Conservation (phyloP, 2,797 vertebrate genomes). For the Catamblyrhynchus diadema region DNA sequence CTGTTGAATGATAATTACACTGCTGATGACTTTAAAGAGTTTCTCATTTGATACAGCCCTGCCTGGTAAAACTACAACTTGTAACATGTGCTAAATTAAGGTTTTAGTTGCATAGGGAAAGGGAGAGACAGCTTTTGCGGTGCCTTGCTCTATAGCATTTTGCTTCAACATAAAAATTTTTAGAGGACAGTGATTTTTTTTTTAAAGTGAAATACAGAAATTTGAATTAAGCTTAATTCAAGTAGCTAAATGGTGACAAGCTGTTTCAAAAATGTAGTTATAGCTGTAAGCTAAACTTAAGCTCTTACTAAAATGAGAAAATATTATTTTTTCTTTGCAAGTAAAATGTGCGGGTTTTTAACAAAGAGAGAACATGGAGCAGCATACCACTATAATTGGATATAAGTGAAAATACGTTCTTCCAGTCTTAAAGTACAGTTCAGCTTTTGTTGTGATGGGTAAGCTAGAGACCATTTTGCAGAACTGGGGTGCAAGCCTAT, state of each 20-base stretch:
- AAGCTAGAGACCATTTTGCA: not conserved
- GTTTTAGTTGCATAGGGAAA: not conserved
- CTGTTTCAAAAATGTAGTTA: not conserved
- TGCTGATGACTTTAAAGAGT: not conserved
- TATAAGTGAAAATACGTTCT: not conserved
- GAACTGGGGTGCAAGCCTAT: not conserved
- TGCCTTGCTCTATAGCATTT: not conserved
- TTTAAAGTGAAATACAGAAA: not conserved
- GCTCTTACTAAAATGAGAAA: not conserved
- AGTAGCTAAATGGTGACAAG: not conserved
- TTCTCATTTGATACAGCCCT: not conserved
- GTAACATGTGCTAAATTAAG: not conserved
- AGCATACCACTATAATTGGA: not conserved
- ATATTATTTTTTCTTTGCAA: not conserved
- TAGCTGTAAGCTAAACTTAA: not conserved
- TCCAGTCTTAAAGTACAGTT: not conserved
- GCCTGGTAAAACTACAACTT: not conserved
- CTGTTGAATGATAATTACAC: not conserved
- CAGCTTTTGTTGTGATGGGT: not conserved
- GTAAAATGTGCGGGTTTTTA: not conserved
- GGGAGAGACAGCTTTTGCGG: not conserved
- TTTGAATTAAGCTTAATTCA: conserved; percentile 15
- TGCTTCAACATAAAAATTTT: not conserved
- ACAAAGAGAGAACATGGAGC: not conserved
- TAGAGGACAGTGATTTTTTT: not conserved